Base-by-base conservation (phyloP, 2,888 invertebrate species). In the Willowsia nigromaculata region DNA sequence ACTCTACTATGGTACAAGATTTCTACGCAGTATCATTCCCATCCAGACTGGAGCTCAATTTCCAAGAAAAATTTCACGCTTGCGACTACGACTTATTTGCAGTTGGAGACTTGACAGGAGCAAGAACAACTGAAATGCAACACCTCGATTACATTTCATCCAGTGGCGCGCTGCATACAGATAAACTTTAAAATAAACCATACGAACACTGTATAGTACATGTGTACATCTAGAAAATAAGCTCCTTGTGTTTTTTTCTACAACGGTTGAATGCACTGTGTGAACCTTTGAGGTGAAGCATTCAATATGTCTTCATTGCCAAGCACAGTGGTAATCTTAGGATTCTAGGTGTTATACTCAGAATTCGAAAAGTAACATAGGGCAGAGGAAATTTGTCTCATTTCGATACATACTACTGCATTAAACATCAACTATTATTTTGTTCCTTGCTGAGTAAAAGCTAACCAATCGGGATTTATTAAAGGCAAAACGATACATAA, bases 81-180 rank as follows among this genome's bases (percentile, higher is more conserved):
- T 43, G 22, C 27, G 81, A 56, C 62, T 30, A 25, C 37, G 18
- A 40, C 40, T 56, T 53, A 81, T 56, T 56, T 80, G 81, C 37
- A 81, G 59, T 33, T 4, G 40, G 81, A 81, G 43, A 81, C 40
- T 22, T 33, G 59, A 62, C 37, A 40, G 22, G 27, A 30, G 15
- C 37, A 53, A 81, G 59, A 59, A 56, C 27, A 81, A 81, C 56
- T 81, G 33, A 81, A 78, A 81, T 40, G 62, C 81, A 81, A 62
- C 59, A 80, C 56, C 80, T 80, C 37, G 37, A n/a, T 53, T 59
- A 18, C 47, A 33, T n/a, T 59, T 59, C 59, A 59, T 59, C 30
- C 25, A 50, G 47, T 11, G 27, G 50, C 27, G 9, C 25, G 27
- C 27, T 59, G 59, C 25, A 59, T 22, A 22, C 59, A 22, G 59